A percentile compares a stretch with the other conserved stretches of the same genome.
Conservation (phyloP, 2,797 vertebrate species). For the Sebastes goodei region DNA sequence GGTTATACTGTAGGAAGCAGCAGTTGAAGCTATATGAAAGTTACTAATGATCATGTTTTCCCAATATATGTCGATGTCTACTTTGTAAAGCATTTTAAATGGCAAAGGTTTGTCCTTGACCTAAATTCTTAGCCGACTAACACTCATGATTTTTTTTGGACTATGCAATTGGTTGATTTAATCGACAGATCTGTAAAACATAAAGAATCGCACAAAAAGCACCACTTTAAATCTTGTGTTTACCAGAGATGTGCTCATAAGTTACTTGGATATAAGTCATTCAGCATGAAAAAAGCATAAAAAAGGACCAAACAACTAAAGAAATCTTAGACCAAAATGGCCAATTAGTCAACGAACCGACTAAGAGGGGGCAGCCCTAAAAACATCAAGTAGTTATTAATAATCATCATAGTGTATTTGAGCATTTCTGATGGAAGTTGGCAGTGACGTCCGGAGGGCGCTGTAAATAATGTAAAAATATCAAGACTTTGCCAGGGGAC, state of each 20-base stretch:
- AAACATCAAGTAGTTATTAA: neutral
- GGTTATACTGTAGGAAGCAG: neutral
- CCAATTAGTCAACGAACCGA: no score
- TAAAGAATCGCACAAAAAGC: no score
- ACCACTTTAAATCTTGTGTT: no score
- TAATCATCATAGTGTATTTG: neutral
- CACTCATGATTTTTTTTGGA: fast-evolving
- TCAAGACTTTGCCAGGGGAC: neutral
- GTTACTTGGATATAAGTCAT: no score
- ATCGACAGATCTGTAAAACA: no score
- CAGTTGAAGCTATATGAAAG: neutral
- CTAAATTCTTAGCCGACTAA: no score
- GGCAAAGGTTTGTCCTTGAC: neutral
- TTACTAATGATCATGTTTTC: neutral
- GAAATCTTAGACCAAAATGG: no score
- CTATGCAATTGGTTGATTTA: no score
- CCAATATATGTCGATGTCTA: neutral
- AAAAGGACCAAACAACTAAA: no score
- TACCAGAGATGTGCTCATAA: no score
- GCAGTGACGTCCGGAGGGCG: neutral
- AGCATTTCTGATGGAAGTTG: neutral
- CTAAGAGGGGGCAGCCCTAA: no score
- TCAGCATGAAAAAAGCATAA: no score
- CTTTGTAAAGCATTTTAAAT: neutral
- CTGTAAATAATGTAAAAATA: neutral